Evolutionary conservation across 2,888 invertebrate species (phyloP), one percentile per base, ranked within the genome.

Genomic region (Spodoptera littoralis): DNA sequence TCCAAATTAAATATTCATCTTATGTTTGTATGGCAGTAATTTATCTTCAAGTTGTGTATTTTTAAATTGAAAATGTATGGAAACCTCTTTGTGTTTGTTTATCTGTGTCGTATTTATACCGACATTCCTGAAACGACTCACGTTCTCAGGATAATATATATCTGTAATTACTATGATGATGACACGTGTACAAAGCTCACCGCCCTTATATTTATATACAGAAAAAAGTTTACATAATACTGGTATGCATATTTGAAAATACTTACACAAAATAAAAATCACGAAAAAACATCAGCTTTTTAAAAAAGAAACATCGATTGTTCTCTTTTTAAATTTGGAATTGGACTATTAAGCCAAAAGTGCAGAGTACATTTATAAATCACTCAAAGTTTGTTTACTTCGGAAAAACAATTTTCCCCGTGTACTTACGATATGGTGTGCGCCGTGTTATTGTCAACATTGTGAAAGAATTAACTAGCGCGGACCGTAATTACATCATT

Each of bases 121-220:
- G 45, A 83, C 86, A 89, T 89, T 87, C 84, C 84, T 88, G 79
- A 88, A 88, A 88, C 86, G 51, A 52, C 77, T 87, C 87, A 88
- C 84, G 87, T 84, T 87, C 83, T 74, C 60, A 61, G 71, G 73
- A 76, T 82, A 84, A 86, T 83, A 82, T 81, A 83, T 81, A 70
- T 74, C 65, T 67, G 70, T 77, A 80, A 82, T 82, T 76, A 79
- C 73, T 63, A 75, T 78, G 63, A 62, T 69, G 67, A 73, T 60
- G 65, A 67, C 73, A 76, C 63, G 65, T 78, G 77, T 69, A 79
- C 76, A 76, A 80, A 75, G 69, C 70, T 57, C 18, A 55, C 64
- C 68, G 78, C 61, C 70, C 58, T 66, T 54, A 59, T 60, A 52
- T 74, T 73, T 66, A 73, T 70, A 61, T 60, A 78, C 76, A 63